These are phyloP conservation scores for Garrulus glandarius DNA, from an alignment of 2,797 vertebrate species.

Conservation along the genomic window DNA sequence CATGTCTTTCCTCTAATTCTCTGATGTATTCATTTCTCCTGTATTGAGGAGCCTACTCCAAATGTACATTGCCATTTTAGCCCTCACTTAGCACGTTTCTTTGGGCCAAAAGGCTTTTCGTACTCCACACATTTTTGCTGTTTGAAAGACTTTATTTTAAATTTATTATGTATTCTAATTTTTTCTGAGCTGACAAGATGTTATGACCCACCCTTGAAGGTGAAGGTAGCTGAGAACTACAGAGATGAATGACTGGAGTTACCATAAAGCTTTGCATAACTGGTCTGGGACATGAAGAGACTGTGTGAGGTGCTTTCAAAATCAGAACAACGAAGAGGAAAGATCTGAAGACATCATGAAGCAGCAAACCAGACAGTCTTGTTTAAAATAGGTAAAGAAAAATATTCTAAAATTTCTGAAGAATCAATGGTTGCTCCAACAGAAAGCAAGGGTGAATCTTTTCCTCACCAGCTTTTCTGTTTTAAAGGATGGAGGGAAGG, in stretches of 20 bases:
- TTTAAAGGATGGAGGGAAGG: neutral
- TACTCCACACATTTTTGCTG: neutral
- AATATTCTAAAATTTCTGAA: neutral
- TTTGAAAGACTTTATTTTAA: neutral
- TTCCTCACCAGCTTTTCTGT: neutral
- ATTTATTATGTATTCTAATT: neutral
- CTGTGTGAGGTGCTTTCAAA: neutral
- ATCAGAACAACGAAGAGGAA: neutral
- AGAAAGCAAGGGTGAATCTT: neutral
- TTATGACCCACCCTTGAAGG: neutral
- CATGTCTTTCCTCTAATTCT: neutral
- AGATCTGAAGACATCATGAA: neutral
- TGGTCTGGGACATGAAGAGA: neutral
- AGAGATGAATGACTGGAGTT: neutral
- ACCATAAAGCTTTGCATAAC: neutral
- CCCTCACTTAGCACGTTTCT: neutral
- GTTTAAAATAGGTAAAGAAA: neutral
- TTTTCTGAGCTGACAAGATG: neutral
- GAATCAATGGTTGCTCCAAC: neutral
- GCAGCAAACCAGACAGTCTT: neutral
- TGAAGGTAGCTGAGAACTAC: accelerated
- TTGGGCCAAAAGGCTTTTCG: neutral
- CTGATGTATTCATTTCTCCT: neutral
- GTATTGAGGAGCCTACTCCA: neutral
- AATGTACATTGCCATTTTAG: neutral